Percentiles rank a stretch among this genome's conserved stretches.
Conservation (phyloP, 2,113 vertebrate species). For the Pelusios castaneus region DNA sequence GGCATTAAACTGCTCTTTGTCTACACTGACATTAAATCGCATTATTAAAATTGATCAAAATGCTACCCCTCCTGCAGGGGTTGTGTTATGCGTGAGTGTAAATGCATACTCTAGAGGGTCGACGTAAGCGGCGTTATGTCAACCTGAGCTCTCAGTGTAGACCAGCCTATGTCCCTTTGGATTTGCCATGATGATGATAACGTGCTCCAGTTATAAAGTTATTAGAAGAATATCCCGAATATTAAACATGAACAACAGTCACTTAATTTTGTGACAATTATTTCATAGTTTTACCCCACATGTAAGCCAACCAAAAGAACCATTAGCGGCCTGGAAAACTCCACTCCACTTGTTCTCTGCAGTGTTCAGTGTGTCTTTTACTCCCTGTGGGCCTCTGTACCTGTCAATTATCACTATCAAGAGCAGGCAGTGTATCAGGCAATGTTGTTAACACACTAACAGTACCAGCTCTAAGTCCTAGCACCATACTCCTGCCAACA, state of each 20-base stretch:
- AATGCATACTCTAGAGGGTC: too few species aligned
- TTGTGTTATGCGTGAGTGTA: too few species aligned
- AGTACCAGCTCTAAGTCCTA: not conserved
- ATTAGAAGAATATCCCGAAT: not conserved
- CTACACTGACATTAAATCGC: too few species aligned
- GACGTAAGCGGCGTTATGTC: too few species aligned
- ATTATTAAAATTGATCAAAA: too few species aligned
- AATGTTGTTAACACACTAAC: accelerated
- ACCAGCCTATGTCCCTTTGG: not conserved
- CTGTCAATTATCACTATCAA: not conserved
- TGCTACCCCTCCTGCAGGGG: too few species aligned
- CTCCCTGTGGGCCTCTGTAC: not conserved
- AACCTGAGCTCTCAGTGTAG: too few species aligned
- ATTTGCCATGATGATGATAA: not conserved
- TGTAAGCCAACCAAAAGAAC: not conserved
- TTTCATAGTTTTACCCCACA: not conserved
- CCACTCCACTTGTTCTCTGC: too few species aligned
- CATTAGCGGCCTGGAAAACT: not conserved
- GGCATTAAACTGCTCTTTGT: too few species aligned
- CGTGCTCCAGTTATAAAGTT: not conserved
- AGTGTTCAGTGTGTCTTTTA: not conserved
- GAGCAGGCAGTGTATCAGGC: not conserved
- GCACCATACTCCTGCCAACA: accelerated
- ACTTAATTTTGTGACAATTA: not conserved
- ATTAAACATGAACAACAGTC: not conserved